Conservation (phyloP, 2,113 vertebrate genomes). For the Bettongia penicillata region DNA sequence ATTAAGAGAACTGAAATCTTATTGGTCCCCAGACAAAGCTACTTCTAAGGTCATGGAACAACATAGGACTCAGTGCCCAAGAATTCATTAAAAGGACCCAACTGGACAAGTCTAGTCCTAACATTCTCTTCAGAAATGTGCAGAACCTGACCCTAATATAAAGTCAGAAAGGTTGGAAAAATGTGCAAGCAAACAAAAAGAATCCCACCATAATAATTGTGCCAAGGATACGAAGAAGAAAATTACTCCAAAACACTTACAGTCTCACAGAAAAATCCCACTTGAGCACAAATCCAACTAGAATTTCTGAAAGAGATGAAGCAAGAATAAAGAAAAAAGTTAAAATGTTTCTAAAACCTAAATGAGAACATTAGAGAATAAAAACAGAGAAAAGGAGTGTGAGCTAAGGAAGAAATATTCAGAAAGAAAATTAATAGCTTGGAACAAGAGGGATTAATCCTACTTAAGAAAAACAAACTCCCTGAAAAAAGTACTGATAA, state of each 20-base stretch:
- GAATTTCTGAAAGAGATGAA: background rate
- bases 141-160: background rate
- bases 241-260: background rate
- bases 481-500: background rate
- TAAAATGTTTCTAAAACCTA: background rate
- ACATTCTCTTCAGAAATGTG: background rate
- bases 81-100: background rate
- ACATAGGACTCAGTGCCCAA: background rate
- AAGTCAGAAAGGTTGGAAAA: background rate
- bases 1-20: background rate
- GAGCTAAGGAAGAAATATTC: background rate
- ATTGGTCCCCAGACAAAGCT: background rate
- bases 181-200: background rate
- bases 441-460: background rate
- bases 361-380: background rate
- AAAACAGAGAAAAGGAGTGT: background rate
- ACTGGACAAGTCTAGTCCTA: background rate
- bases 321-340: background rate
- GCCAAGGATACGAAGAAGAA: background rate
- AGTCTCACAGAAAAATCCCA: background rate
- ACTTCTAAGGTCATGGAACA: background rate
- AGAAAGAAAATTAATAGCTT: background rate
- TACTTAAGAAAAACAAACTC: background rate
- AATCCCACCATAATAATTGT: background rate
- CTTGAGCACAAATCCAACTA: background rate